Base-by-base conservation (phyloP, 2,113 vertebrate genomes). In the Hypomesus transpacificus region DNA sequence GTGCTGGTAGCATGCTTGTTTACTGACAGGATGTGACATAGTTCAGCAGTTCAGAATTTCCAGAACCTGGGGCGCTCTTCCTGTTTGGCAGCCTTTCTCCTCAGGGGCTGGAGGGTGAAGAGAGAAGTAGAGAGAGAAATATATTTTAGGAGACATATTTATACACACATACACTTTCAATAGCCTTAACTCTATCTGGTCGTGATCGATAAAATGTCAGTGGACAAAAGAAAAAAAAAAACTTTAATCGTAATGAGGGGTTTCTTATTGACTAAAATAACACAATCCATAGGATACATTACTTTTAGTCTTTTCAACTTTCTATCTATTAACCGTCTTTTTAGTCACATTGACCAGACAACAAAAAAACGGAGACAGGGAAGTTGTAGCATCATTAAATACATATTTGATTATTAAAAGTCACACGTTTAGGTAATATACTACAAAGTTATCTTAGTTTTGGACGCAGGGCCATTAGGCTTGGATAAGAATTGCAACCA, bases 21-120 rank as follows among this genome's bases (percentile, higher is more conserved):
- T 77, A 75, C 79, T 77, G 74, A 85, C 89, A 77, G 73, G 71
- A 86, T 80, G 76, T 82, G 80, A 84, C 66, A 67, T 88, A 82
- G 82, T 83, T 90, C 88, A 90, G 90, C 90, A 89, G 89, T 90
- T 90, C 86, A 88, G 79, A 82, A 74, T 87, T 87, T 84, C 88
- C 89, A 90, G 87, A 91, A 90, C 88, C 77, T 87, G 61, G 81
- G 72, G 50, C 59, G 72, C 57, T 86, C 81, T 69, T 80, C 71
- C 80, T 86, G 82, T 79, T 87, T 84, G 63, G 82, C 63, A 1
- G 52, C 0, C 71, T 82, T 88, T 58, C 74, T 85, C 85, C 64
- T 90, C 82, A 91, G 52, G 88, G 90, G 57, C 89, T 91, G 79
- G 34, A 71, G 75, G 66, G 58, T 26, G 1, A n/a, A 63, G 7